Conservation (phyloP, 2,888 invertebrate genomes). For the Tipula lateralis region DNA sequence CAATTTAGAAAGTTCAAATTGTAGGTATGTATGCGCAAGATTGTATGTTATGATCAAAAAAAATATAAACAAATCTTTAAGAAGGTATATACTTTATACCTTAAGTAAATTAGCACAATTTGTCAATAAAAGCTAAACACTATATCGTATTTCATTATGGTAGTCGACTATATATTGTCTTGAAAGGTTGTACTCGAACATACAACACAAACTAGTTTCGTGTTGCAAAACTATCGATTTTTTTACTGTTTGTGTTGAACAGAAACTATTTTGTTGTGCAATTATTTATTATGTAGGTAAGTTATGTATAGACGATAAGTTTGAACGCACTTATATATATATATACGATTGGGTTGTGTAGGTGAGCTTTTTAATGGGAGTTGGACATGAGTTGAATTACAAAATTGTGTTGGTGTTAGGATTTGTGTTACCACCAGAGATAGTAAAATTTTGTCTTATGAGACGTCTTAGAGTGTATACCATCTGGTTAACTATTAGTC, state of each 20-base stretch:
- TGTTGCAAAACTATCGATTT: background rate
- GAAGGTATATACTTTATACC: too few species aligned
- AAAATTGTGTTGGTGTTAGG: too few species aligned
- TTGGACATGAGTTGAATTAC: background rate
- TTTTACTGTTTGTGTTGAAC: background rate
- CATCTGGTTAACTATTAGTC: too few species aligned
- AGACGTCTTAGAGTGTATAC: too few species aligned
- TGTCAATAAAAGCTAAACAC: background rate
- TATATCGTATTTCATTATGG: background rate
- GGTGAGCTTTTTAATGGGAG: background rate
- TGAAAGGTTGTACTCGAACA: background rate
- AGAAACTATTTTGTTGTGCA: background rate
- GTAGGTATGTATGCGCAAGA: too few species aligned
- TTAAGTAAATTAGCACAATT: background rate
- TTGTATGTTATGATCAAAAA: too few species aligned
- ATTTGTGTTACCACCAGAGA: too few species aligned
- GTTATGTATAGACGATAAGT: background rate
- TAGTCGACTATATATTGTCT: background rate
- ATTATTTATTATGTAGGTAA: background rate
- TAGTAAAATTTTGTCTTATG: too few species aligned
- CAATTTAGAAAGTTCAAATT: too few species aligned
- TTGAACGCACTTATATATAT: background rate
- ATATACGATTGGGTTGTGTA: background rate
- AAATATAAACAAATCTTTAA: background rate
- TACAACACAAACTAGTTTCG: background rate